Evolutionary conservation across 2,113 vertebrate species (phyloP).

Genomic region (Psittacus erithacus): DNA sequence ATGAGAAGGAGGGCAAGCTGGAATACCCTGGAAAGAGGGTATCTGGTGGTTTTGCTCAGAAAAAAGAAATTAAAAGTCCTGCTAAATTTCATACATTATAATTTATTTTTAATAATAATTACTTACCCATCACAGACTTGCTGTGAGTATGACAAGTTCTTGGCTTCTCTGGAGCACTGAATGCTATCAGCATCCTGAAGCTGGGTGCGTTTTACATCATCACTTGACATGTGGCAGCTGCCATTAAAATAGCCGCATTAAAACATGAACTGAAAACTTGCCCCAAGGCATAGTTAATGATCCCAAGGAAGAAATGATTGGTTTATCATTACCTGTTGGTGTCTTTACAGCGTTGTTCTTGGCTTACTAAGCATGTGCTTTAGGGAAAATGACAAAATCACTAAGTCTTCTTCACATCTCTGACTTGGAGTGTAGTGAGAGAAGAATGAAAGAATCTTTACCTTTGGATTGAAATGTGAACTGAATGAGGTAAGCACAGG

Average conservation of each 20-base stretch:
- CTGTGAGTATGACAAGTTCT: not conserved
- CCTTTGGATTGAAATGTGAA: not conserved
- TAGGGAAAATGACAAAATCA: not conserved
- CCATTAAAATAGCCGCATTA: not conserved
- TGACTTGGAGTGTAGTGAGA: not conserved
- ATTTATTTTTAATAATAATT: not conserved
- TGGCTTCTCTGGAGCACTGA: not conserved
- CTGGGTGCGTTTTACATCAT: not conserved
- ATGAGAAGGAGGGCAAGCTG: not conserved
- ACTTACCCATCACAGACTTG: not conserved
- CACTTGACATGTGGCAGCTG: not conserved
- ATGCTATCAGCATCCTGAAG: not conserved
- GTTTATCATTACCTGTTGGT: not conserved
- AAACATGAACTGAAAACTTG: not conserved
- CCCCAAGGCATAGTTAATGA: not conserved
- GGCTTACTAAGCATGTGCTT: not conserved
- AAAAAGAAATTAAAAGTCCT: not conserved
- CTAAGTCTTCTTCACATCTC: not conserved
- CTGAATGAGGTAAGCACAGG: not conserved
- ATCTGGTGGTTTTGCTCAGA: not conserved
- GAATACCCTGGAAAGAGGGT: not conserved
- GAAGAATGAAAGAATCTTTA: not conserved
- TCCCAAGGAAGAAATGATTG: not conserved
- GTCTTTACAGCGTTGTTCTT: not conserved
- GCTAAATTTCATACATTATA: not conserved